These are phyloP conservation scores for Standfussiana lucernea DNA, from an alignment of 2,888 invertebrate genomes.

Conservation along the genomic window DNA sequence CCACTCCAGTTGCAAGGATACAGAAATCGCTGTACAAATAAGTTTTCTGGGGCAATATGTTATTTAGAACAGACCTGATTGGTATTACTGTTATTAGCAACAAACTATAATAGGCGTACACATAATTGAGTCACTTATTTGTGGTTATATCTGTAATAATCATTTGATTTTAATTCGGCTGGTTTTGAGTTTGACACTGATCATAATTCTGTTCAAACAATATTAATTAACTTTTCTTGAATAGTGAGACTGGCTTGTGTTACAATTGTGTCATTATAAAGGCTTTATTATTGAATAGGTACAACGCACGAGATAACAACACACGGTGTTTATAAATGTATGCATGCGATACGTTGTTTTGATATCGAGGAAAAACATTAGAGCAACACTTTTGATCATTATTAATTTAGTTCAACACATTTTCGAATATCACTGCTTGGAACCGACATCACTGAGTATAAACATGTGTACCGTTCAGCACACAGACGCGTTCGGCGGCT, in stretches of 20 bases:
- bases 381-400: slow-evolving; percentile 65
- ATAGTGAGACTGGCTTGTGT: slow-evolving; percentile 23
- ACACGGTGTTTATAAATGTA: slow-evolving; percentile 73
- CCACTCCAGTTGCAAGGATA: slow-evolving; percentile 75
- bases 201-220: slow-evolving; percentile 29
- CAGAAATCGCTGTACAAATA: slow-evolving; percentile 73
- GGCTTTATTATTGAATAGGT: slow-evolving; percentile 68
- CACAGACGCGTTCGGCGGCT: slow-evolving; percentile 71
- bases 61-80: slow-evolving; percentile 45
- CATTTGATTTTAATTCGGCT: slow-evolving; percentile 21
- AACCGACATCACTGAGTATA: slow-evolving; percentile 61
- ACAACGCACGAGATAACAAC: slow-evolving; percentile 72
- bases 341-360: slow-evolving; percentile 73
- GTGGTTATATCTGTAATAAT: not conserved
- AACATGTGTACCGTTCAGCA: slow-evolving; percentile 64
- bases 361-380: slow-evolving; percentile 67
- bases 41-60: slow-evolving; percentile 72
- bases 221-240: slow-evolving; percentile 22
- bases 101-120: not conserved
- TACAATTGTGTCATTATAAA: slow-evolving; percentile 67
- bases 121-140: slow-evolving; percentile 15
- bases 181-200: slow-evolving; percentile 33
- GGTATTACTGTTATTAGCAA: not conserved
- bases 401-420: slow-evolving; percentile 80
- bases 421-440: slow-evolving; percentile 69